Evolutionary conservation across 2,888 invertebrate species (phyloP).

Genomic region (Odontomyia ornata): DNA sequence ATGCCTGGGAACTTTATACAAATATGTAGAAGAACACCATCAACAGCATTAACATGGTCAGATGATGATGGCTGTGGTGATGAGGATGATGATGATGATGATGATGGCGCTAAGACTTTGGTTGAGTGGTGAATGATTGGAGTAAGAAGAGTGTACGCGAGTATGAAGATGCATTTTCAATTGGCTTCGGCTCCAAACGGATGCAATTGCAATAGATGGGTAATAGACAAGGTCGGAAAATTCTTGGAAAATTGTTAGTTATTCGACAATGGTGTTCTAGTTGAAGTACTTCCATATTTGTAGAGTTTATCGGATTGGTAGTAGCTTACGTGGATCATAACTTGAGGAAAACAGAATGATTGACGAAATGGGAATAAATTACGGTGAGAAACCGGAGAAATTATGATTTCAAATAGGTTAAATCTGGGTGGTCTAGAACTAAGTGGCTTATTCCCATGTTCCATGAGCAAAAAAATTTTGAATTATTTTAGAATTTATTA

Average conservation of each 20-base stretch:
- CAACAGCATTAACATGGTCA: conserved; percentile 2
- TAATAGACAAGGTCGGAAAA: conserved; percentile 26
- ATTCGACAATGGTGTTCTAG: background rate
- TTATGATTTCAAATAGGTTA: background rate
- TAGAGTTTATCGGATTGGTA: background rate
- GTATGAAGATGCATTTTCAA: conserved; percentile 28
- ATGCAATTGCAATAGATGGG: conserved; percentile 4
- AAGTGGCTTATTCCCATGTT: no score
- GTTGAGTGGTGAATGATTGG: background rate
- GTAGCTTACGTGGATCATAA: background rate
- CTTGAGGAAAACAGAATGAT: background rate
- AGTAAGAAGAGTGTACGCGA: background rate
- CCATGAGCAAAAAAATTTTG: no score
- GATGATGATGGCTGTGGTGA: no score
- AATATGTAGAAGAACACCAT: background rate
- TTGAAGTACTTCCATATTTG: background rate
- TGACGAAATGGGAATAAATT: background rate
- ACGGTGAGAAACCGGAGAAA: background rate
- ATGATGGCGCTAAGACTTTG: conserved; percentile 34
- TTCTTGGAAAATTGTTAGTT: background rate
- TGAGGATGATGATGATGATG: no score
- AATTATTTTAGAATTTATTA: no score
- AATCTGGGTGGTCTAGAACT: background rate
- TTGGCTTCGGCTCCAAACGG: conserved; percentile 24
- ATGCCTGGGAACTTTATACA: conserved; percentile 35